Conservation (phyloP, 1,140 invertebrate species). For the Pseudomyrmex cubaensis region DNA sequence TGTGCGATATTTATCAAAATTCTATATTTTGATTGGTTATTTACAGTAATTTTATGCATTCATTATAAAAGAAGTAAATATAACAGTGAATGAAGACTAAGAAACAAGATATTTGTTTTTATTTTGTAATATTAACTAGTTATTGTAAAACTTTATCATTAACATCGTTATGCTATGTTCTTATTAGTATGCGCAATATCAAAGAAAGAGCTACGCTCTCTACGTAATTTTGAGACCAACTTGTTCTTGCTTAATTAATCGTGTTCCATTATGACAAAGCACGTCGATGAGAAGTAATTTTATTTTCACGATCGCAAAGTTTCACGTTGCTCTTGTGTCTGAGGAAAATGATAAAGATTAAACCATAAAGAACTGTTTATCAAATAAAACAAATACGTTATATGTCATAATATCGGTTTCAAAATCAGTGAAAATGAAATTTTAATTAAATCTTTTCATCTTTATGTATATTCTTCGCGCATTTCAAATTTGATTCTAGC, state of each 20-base stretch:
- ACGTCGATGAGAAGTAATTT: constrained; percentile 17
- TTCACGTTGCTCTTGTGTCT: too few species aligned
- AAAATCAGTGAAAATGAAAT: constrained; percentile 7
- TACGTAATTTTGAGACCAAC: neutral
- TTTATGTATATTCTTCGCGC: neutral
- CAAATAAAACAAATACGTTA: constrained; percentile 13
- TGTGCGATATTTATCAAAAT: too few species aligned
- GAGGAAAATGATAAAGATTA: neutral
- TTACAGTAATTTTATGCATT: too few species aligned
- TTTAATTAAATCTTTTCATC: constrained; percentile 38
- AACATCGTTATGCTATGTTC: neutral
- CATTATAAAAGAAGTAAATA: too few species aligned
- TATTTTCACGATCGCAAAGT: constrained; percentile 28
- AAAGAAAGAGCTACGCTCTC: neutral
- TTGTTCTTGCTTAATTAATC: constrained; percentile 34
- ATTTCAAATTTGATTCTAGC: constrained; percentile 37
- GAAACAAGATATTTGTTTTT: neutral
- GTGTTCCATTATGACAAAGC: constrained; percentile 3
- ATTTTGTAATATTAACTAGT: neutral
- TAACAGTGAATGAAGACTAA: neutral
- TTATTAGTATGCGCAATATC: neutral
- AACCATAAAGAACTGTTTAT: constrained; percentile 20
- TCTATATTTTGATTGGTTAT: too few species aligned
- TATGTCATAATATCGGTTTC: neutral
- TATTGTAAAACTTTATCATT: neutral